Conservation (phyloP, 2,113 vertebrate species). For the Acrocephalus arundinaceus region DNA sequence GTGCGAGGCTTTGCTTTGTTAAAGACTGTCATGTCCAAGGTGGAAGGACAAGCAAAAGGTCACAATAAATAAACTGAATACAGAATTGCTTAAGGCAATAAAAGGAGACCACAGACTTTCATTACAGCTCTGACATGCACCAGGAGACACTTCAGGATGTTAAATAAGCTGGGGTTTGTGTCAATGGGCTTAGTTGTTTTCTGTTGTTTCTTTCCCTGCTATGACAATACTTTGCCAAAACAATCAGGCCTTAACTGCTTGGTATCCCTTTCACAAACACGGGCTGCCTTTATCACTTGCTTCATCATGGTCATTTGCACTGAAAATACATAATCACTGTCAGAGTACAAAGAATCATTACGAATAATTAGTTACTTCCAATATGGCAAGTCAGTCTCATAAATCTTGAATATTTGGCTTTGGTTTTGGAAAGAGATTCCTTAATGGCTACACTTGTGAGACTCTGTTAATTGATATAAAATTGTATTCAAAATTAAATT, state of each 20-base stretch:
- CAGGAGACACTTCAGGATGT: background rate
- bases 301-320: constrained; percentile 45
- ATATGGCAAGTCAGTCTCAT: constrained; percentile 34
- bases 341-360: constrained; percentile 48
- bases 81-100: constrained; percentile 23
- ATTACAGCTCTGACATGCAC: background rate
- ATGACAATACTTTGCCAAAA: background rate
- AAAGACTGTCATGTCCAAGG: background rate
- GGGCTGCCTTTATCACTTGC: constrained; percentile 1
- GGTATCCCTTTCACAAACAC: background rate
- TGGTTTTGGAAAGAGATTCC: constrained; percentile 49
- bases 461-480: constrained; percentile 57
- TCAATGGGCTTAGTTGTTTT: background rate
- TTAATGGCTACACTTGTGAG: constrained; percentile 46
- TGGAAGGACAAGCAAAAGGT: constrained; percentile 32
- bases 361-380: constrained; percentile 46
- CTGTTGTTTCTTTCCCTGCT: background rate
- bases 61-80: constrained; percentile 36
- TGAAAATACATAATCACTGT: constrained; percentile 56
- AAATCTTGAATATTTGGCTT: constrained; percentile 55
- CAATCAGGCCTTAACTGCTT: background rate
- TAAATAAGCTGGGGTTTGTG: background rate
- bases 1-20: background rate
- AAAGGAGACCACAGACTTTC: background rate
- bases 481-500: constrained; percentile 64